Evolutionary conservation across 2,113 vertebrate species (phyloP), one percentile per base, ranked within the genome.

Genomic region (Leuciscus idus): DNA sequence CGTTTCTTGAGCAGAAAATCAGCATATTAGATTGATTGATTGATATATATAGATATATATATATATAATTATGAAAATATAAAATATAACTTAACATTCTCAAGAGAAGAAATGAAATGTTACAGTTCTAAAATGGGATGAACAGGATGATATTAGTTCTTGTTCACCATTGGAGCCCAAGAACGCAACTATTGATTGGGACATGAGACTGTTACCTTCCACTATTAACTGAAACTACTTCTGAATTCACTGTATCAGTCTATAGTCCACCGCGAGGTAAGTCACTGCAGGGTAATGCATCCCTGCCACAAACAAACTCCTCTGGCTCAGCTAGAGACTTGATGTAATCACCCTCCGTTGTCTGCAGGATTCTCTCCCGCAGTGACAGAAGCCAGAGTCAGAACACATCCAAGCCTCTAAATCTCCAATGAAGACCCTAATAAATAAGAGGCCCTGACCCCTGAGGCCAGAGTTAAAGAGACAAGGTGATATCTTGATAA

Each of bases 401-500:
- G 61, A 61, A 75, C 33, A 57, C 17, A 84, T 46, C 26, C 59
- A 79, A 39, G 62, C 75, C 33, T 66, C 4, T 66, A 57, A 68
- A 78, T 79, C 84, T 50, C 33, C 59, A 85, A 21, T 50, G 46
- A 78, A 73, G 50, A 1, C 59, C 48, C 73, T n/a, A 28, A 50
- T 79, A 57, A 85, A 79, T 64, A 68, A 68, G 4, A 52, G 43
- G 84, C 39, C 55, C 26, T 78, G 59, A 85, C 59, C 84, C 21
- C 21, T 19, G 4, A 21, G 62, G 75, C 61, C 28, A 79, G 39
- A 79, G 75, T 55, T 84, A 73, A 66, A 79, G 28, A 79, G 61
- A 79, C 61, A 85, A 36, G 30, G 75, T 79, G 48, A 79, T 66
- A 12, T 68, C 30, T 55, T 36, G 74, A 85, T 79, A 43, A 85